A percentile compares a stretch with the other conserved stretches of the same genome.
phyloP scores from a whole-genome alignment of 2,797 vertebrate species.

The Rhodeus uyekii region DNA sequence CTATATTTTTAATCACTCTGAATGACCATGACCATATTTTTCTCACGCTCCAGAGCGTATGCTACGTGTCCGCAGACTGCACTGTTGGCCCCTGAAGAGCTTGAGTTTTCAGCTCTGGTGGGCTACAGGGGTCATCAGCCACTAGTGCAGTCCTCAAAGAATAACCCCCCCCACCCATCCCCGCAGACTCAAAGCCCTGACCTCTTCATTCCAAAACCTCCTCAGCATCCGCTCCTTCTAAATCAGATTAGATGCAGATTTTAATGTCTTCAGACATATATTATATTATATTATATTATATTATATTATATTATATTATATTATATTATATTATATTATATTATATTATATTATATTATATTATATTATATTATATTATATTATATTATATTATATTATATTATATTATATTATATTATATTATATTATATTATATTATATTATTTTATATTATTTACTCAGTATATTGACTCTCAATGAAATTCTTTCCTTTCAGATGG shows the following conservation, averaged over 20 bases:
- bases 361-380: background rate
- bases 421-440: no score
- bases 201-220: conserved; percentile 62
- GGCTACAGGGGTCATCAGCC: conserved; percentile 56
- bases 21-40: conserved; percentile 47
- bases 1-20: background rate
- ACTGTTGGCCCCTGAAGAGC: conserved; percentile 55
- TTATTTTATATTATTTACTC: background rate
- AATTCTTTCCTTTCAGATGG: conserved; percentile 72
- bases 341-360: background rate
- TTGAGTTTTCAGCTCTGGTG: conserved; percentile 16
- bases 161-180: no score
- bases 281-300: background rate
- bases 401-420: no score
- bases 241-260: background rate
- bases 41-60: conserved; percentile 74
- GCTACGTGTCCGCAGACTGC: conserved; percentile 72
- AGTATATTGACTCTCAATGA: background rate
- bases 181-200: conserved; percentile 57
- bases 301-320: background rate
- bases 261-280: background rate
- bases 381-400: background rate
- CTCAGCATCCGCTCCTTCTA: conserved; percentile 7
- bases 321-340: background rate
- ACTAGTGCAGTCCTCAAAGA: conserved; percentile 57